phyloP scores from a whole-genome alignment of 2,113 vertebrate species.

The Sapajus apella region DNA sequence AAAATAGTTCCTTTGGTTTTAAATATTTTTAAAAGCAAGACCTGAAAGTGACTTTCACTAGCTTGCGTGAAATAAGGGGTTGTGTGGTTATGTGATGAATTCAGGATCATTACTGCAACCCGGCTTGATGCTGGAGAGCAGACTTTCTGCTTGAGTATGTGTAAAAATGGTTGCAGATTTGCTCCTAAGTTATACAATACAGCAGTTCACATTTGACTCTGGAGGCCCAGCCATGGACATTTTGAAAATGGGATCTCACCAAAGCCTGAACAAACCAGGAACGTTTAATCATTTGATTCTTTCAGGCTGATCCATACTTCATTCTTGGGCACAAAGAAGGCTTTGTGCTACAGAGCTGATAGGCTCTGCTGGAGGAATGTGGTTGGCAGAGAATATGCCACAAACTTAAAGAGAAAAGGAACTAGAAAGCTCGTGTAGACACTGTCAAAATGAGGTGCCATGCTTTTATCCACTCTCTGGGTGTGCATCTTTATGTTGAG shows the following conservation, averaged over 20 bases:
- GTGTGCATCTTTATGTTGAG: neutral
- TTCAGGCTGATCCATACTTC: conserved; percentile 37
- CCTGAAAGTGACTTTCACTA: neutral
- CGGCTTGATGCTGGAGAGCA: neutral
- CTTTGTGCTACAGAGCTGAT: conserved; percentile 37
- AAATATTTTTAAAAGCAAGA: conserved; percentile 8
- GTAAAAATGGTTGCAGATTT: neutral
- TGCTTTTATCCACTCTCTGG: conserved; percentile 1
- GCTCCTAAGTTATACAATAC: neutral
- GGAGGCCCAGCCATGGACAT: neutral
- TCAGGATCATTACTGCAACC: neutral
- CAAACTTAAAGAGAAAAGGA: conserved; percentile 13
- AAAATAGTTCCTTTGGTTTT: conserved; percentile 41
- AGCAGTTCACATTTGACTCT: neutral
- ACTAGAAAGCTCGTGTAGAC: neutral
- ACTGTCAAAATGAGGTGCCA: neutral
- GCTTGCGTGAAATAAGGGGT: neutral
- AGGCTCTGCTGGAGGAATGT: neutral
- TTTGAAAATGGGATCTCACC: neutral
- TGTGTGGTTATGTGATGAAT: neutral
- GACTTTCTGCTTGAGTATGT: neutral
- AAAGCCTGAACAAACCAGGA: conserved; percentile 28
- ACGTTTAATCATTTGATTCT: conserved; percentile 26
- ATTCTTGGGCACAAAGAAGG: neutral
- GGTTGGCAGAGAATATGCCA: neutral